phyloP scores from a whole-genome alignment of 1,140 invertebrate species.

The Neelides sp. region DNA sequence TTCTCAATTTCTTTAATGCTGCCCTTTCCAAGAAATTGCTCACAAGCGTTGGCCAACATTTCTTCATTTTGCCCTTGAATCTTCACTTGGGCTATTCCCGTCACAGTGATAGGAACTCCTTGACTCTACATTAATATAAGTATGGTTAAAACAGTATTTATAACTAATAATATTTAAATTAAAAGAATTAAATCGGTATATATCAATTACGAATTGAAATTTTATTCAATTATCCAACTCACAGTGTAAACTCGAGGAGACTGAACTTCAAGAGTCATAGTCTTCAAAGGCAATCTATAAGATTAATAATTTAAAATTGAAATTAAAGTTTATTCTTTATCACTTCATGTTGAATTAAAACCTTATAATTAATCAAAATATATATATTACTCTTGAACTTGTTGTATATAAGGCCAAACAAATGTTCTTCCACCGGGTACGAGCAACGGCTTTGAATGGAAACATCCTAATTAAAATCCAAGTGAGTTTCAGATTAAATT shows the following conservation, averaged over 20 bases:
- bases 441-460: constrained; percentile 74
- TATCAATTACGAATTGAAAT: not conserved
- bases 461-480: constrained; percentile 57
- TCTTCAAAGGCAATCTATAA: constrained; percentile 80
- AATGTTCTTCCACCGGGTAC: constrained; percentile 91
- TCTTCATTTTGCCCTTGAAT: constrained; percentile 95
- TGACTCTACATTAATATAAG: constrained; percentile 93
- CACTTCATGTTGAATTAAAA: not conserved
- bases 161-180: no score
- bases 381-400: constrained; percentile 68
- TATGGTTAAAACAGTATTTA: constrained; percentile 39
- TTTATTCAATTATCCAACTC: not conserved
- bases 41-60: constrained; percentile 90
- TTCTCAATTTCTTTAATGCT: constrained; percentile 25
- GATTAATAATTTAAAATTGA: constrained; percentile 17
- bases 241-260: constrained; percentile 48
- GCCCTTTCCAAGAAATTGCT: constrained; percentile 88
- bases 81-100: constrained; percentile 94
- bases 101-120: constrained; percentile 92
- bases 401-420: constrained; percentile 89
- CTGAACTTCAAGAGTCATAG: constrained; percentile 87
- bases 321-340: constrained; percentile 1
- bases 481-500: constrained; percentile 13
- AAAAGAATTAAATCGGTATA: constrained; percentile 38
- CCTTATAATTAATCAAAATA: constrained; percentile 11